Base-by-base conservation (phyloP, 2,888 invertebrate genomes). In the Rhorus exstirpatorius region DNA sequence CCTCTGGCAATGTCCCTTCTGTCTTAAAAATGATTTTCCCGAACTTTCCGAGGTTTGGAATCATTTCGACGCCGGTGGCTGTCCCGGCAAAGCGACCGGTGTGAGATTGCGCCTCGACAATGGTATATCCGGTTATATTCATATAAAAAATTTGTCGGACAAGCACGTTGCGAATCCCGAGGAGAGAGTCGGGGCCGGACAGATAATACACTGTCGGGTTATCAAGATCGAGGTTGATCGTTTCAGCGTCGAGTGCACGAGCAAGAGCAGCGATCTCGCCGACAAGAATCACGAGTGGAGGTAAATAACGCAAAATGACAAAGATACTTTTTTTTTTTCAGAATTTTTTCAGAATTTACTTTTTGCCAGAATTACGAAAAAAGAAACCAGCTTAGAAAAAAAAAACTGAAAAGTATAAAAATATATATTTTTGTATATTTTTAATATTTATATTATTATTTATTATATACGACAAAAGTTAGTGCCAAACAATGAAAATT, bases 41-140 rank as follows among this genome's bases (percentile, higher is more conserved):
- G 98, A 98, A 91, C 93, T 98, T 31, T 97, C 97, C 44, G 98
- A 98, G 94, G 98, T 98, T 75, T 99, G 98, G 98, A 97, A 97
- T 93, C 99, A 99, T 93, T 98, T 98, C 94, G 98, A 99, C 93
- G 97, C 97, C 0, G 97, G 97, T 44, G 95, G 96, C 1, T 99
- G 99, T 93, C 98, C 97, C 0, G 99, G 99, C 1, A 82, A 82
- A 24, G 49, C 79, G 10, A 82, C 78, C 10, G 99, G 99, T 0
- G 97, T 99, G 0, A 95, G 97, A 75, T 94, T 97, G 53, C 94
- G 97, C 0, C 94, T 99, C 1, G 99, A 99, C 93, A 99, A 99
- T 93, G 97, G 97, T 0, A 94, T 97, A 31, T 96, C 96, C 44
- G 98, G 98, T 0, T 98, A 98, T 92, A 97, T 99, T 88, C 97